Evolutionary conservation across 2,113 vertebrate species (phyloP).

Genomic region (Balaeniceps rex): DNA sequence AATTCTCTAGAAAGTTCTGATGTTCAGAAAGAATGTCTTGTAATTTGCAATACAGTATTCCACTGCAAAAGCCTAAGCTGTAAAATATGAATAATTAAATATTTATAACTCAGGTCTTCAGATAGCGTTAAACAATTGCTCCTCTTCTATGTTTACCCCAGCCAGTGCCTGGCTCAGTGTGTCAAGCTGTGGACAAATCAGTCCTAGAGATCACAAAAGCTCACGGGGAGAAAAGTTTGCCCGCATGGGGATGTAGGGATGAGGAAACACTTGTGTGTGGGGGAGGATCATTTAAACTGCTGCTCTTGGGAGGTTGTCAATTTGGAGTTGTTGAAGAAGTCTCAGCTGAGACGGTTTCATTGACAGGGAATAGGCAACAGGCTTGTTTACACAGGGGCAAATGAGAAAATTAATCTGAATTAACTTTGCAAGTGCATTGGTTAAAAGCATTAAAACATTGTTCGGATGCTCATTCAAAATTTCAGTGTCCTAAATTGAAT

Average conservation of each 20-base stretch:
- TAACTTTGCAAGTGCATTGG: slow-evolving; percentile 1
- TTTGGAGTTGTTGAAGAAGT: neutral
- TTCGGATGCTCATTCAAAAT: slow-evolving; percentile 41
- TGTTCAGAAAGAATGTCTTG: neutral
- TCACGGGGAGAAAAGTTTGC: neutral
- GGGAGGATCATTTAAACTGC: neutral
- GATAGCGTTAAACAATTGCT: neutral
- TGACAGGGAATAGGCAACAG: neutral
- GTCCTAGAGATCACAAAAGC: neutral
- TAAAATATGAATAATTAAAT: neutral
- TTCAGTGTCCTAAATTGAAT: slow-evolving; percentile 38
- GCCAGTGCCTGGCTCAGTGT: neutral
- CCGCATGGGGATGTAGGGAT: neutral
- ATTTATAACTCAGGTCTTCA: neutral
- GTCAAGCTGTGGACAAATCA: neutral
- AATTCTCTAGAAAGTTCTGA: neutral
- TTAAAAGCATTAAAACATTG: slow-evolving; percentile 51
- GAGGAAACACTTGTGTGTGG: neutral
- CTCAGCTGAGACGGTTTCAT: slow-evolving; percentile 11
- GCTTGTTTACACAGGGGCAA: neutral
- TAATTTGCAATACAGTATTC: neutral
- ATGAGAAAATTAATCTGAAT: slow-evolving; percentile 39
- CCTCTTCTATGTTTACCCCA: neutral
- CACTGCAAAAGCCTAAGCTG: neutral
- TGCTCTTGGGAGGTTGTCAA: neutral